These are phyloP conservation scores for Petrosia ficiformis DNA, from an alignment of 37 sponge, comb jelly and placozoan genomes.

Conservation along the genomic window DNA sequence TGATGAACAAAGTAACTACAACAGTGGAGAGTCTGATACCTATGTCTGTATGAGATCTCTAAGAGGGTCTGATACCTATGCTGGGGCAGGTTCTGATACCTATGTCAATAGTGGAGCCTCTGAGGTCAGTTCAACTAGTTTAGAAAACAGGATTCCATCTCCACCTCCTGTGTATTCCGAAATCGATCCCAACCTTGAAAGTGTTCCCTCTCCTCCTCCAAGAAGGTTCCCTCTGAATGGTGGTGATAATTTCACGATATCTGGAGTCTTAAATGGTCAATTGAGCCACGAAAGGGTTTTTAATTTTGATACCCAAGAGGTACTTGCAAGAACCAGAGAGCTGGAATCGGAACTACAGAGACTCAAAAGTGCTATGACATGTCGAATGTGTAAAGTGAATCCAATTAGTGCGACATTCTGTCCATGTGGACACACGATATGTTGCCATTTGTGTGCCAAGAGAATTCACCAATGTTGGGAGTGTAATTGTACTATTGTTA, in stretches of 20 bases:
- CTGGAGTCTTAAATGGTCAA: constrained; percentile 9
- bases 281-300: not conserved
- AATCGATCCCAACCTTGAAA: constrained; percentile 35
- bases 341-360: constrained; percentile 72
- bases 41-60: constrained; percentile 38
- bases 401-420: constrained; percentile 78
- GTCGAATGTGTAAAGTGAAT: constrained; percentile 61
- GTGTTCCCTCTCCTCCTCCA: not conserved
- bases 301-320: constrained; percentile 41
- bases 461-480: constrained; percentile 33
- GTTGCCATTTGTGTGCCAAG: constrained; percentile 69
- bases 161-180: constrained; percentile 68
- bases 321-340: constrained; percentile 39
- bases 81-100: constrained; percentile 12
- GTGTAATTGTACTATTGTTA: constrained; percentile 35
- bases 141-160: constrained; percentile 26
- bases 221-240: not conserved
- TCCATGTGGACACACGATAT: constrained; percentile 85
- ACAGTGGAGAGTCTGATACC: constrained; percentile 44
- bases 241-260: constrained; percentile 2
- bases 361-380: constrained; percentile 66
- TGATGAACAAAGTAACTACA: constrained; percentile 25
- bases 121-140: constrained; percentile 30
- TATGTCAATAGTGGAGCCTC: constrained; percentile 50
- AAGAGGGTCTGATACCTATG: not conserved